Conservation (phyloP, 2,113 vertebrate species). For the Pteropus alecto region DNA sequence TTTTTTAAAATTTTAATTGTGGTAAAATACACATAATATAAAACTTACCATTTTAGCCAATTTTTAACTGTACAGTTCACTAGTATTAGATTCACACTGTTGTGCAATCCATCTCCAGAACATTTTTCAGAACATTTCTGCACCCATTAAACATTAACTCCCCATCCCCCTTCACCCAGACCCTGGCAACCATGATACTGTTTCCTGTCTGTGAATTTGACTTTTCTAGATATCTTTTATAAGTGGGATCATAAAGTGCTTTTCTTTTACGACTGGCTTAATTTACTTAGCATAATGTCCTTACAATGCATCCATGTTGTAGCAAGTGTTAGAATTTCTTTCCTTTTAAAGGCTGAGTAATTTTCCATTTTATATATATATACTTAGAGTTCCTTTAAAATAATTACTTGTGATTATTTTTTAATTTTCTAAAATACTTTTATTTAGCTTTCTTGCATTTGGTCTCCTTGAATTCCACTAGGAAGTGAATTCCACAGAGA, state of each 20-base stretch:
- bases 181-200: no score
- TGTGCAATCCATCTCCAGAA: not conserved
- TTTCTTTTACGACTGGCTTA: not conserved
- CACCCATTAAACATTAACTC: not conserved
- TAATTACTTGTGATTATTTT: not conserved
- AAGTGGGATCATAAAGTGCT: not conserved
- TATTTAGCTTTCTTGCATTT: not conserved
- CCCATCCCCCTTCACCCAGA: accelerated
- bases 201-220: not conserved
- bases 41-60: not conserved
- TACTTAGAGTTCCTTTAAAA: not conserved
- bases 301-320: not conserved
- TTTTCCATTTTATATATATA: not conserved
- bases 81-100: not conserved
- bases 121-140: not conserved
- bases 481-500: not conserved
- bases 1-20: not conserved
- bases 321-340: not conserved
- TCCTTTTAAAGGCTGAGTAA: not conserved
- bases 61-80: not conserved
- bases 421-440: not conserved
- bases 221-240: not conserved
- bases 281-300: not conserved
- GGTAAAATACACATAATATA: not conserved
- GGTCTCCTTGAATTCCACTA: not conserved